Percentiles rank a stretch among this genome's conserved stretches.
These are phyloP conservation scores for Eudorcas thomsonii DNA, from an alignment of 2,113 vertebrate genomes.

Conservation along the genomic window DNA sequence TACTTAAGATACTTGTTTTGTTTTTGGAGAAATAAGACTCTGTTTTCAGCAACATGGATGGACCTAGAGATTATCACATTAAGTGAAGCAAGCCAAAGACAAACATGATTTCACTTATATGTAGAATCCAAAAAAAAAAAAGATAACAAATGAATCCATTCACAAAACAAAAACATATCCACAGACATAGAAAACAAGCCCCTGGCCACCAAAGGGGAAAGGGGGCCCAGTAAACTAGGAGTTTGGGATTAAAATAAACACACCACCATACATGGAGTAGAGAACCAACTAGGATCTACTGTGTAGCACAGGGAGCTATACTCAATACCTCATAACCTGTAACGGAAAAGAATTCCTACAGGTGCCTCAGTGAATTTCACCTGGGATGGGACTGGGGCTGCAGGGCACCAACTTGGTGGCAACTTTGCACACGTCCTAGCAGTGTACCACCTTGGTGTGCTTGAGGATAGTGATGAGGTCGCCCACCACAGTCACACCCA, in stretches of 20 bases:
- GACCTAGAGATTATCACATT: background rate
- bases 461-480: slow-evolving; percentile 95
- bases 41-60: background rate
- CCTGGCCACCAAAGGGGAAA: background rate
- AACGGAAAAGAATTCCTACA: slow-evolving; percentile 71
- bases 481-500: slow-evolving; percentile 91
- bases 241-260: background rate
- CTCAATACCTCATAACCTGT: background rate
- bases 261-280: background rate
- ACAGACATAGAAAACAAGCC: background rate
- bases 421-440: slow-evolving; percentile 94
- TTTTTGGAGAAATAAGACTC: background rate
- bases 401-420: slow-evolving; percentile 87
- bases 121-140: background rate
- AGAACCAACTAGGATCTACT: background rate
- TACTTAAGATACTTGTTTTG: background rate
- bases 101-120: background rate
- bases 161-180: background rate
- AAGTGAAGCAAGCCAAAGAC: background rate
- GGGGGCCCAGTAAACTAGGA: background rate
- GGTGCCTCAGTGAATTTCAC: slow-evolving; percentile 85
- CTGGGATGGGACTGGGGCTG: slow-evolving; percentile 81
- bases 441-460: slow-evolving; percentile 91
- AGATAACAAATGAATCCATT: background rate
- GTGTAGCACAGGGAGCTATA: background rate